Percentiles rank a stretch among this genome's conserved stretches.
Conservation (phyloP, 2,113 vertebrate species). For the Lophotis ruficrista region DNA sequence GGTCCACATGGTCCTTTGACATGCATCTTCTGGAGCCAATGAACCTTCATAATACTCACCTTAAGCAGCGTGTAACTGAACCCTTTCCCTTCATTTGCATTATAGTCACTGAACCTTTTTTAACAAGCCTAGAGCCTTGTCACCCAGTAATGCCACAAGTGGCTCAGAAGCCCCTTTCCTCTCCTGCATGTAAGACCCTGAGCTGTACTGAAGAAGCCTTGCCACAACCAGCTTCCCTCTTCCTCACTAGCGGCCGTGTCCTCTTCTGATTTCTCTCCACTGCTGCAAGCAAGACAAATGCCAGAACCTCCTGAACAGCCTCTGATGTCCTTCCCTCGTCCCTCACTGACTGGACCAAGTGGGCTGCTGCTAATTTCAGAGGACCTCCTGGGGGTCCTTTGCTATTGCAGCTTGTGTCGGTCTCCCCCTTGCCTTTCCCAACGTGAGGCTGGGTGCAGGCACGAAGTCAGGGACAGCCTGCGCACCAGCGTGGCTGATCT, state of each 20-base stretch:
- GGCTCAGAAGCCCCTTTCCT: background rate
- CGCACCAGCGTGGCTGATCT: background rate
- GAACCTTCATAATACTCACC: background rate
- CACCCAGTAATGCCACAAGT: background rate
- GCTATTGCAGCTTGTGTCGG: background rate
- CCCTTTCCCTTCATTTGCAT: background rate
- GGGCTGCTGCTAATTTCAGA: background rate
- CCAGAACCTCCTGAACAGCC: background rate
- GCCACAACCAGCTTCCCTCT: background rate
- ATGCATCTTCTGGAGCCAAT: background rate
- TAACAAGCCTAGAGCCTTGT: background rate
- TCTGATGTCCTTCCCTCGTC: background rate
- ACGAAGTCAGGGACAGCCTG: fast-evolving
- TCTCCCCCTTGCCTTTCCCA: background rate
- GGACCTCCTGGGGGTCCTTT: background rate
- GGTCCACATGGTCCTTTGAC: background rate
- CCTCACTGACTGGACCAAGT: background rate
- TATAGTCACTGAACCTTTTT: background rate
- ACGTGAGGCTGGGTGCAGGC: background rate
- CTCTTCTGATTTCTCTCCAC: background rate
- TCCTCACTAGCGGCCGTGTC: background rate
- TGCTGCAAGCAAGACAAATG: background rate
- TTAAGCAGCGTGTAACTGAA: background rate
- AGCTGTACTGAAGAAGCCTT: background rate
- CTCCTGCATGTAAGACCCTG: background rate